A percentile compares a stretch with the other conserved stretches of the same genome.
These are phyloP conservation scores for Limnephilus auricula DNA, from an alignment of 2,888 invertebrate genomes.

Conservation along the genomic window DNA sequence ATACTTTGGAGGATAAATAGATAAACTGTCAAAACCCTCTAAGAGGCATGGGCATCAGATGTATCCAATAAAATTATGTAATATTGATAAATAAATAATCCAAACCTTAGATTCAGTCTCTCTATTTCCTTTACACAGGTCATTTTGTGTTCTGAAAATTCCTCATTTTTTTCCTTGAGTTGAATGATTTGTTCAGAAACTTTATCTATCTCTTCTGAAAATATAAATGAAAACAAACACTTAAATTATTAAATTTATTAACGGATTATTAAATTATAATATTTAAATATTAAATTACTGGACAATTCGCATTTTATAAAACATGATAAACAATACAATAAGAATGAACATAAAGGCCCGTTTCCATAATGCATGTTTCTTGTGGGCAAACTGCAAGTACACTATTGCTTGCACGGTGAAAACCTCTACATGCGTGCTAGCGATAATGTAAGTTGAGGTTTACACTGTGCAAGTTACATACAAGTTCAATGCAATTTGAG, in stretches of 20 bases:
- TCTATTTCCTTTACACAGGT: constrained; percentile 55
- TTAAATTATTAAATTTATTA: background rate
- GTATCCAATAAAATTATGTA: no score
- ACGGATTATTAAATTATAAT: no score
- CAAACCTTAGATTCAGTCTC: constrained; percentile 51
- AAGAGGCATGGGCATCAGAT: background rate
- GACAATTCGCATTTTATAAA: background rate
- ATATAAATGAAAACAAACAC: background rate
- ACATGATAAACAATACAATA: background rate
- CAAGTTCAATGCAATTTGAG: no score
- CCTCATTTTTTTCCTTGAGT: constrained; percentile 57
- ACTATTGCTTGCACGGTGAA: no score
- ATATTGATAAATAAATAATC: background rate
- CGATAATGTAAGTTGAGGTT: no score
- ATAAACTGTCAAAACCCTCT: background rate
- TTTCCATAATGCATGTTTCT: no score
- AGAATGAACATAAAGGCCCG: no score
- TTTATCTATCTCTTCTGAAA: constrained; percentile 58
- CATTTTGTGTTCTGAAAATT: constrained; percentile 54
- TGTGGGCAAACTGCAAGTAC: no score
- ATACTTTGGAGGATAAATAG: no score
- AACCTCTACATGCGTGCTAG: no score
- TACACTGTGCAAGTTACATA: no score
- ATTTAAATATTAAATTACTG: background rate
- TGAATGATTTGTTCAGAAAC: constrained; percentile 55